Base-by-base conservation (phyloP, 2,888 invertebrate genomes). In the Biston betularia region DNA sequence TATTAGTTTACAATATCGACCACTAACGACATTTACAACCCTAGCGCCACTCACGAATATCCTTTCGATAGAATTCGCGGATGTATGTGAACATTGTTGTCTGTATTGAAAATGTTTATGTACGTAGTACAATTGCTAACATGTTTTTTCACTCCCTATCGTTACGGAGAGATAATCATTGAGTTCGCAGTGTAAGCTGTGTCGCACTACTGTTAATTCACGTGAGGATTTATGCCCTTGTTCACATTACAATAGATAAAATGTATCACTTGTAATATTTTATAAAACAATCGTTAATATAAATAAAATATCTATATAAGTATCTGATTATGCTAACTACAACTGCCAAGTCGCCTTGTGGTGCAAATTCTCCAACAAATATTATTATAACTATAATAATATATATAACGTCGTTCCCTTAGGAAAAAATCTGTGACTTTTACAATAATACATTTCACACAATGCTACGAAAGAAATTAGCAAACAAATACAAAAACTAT, bases 261-360 rank as follows among this genome's bases (percentile, higher is more conserved):
- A 6, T 24, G 24, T 24, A 10, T 48, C 48, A 33, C 3, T 24
- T 24, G 24, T 24, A 24, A 24, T 48, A 48, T 48, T 48, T 33
- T 33, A 11, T n/a, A 0, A 54, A 54, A 42, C 33, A 48, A 55
- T 50, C 54, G 46, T 56, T 40, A 63, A 15, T 55, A 7, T 50
- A 49, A 63, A 62, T 34, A 48, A 70, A 70, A 69, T 38, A 38
- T 38, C 38, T 38, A 4, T 38, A 38, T 69, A 68, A 67, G 24
- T 66, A 68, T 70, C 68, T 60, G 64, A 67, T 72, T 70, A 67
- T 46, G 55, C 69, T 70, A 70, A 63, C 72, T 70, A 72, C 61
- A 56, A 56, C 55, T 42, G 56, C 34, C 40, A 50, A 49, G 52
- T 52, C 42, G 53, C 57, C 44, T 60, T 35, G 48, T 48, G 56